phyloP scores from a whole-genome alignment of 2,113 vertebrate genomes.

The Lophochroa leadbeateri region DNA sequence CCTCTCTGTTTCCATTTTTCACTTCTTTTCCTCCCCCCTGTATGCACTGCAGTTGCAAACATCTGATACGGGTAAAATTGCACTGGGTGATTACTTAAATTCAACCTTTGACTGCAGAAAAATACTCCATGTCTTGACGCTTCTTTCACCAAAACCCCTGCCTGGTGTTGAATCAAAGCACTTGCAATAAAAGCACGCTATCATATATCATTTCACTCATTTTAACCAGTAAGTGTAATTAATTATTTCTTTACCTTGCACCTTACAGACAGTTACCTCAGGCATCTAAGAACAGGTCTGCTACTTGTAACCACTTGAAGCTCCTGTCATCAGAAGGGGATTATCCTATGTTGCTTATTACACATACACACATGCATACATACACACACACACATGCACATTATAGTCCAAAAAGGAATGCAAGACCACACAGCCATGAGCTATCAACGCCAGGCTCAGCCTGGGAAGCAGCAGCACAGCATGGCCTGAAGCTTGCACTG shows the following conservation, averaged over 20 bases:
- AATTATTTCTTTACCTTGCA: conserved; percentile 62
- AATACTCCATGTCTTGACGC: background rate
- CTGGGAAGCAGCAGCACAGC: background rate
- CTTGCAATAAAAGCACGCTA: background rate
- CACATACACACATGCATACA: background rate
- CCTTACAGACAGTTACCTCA: conserved; percentile 14
- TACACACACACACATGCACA: background rate
- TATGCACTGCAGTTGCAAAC: background rate
- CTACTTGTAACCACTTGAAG: conserved; percentile 75
- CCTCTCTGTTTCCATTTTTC: conserved; percentile 9
- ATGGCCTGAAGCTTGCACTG: background rate
- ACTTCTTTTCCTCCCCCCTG: background rate
- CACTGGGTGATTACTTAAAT: conserved; percentile 14
- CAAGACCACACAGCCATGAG: background rate
- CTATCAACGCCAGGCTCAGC: background rate
- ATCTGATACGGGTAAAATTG: background rate
- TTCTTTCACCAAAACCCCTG: conserved; percentile 1
- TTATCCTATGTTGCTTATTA: conserved; percentile 38
- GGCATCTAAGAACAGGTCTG: conserved; percentile 31
- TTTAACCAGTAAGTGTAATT: conserved; percentile 15
- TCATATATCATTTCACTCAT: background rate
- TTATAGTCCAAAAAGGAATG: conserved; percentile 40
- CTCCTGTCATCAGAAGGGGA: conserved; percentile 61
- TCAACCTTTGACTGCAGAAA: conserved; percentile 33
- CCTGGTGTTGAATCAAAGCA: background rate